phyloP scores from a whole-genome alignment of 2,888 invertebrate species.

The Reticulitermes lucifugus region DNA sequence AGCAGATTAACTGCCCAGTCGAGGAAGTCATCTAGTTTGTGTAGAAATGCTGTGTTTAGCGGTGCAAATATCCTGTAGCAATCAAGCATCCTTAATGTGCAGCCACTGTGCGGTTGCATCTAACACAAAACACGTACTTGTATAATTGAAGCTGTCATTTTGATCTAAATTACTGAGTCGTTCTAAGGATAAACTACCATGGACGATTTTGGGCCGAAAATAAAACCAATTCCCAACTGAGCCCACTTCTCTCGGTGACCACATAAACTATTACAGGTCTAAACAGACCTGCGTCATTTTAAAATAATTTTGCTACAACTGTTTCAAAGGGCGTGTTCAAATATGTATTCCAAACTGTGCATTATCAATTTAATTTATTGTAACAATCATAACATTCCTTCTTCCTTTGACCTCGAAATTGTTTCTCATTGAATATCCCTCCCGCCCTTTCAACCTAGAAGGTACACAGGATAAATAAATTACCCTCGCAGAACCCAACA shows the following conservation, averaged over 20 bases:
- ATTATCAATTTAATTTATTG: neutral
- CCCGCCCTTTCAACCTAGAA: conserved; percentile 16
- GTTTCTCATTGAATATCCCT: neutral
- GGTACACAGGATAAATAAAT: conserved; percentile 39
- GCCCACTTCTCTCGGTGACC: no score
- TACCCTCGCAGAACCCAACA: neutral
- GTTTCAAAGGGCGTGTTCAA: neutral
- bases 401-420: neutral
- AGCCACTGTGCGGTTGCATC: conserved; percentile 9
- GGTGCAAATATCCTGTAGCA: conserved; percentile 29
- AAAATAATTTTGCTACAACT: neutral
- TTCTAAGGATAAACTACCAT: neutral
- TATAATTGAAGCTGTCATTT: neutral
- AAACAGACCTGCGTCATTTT: no score
- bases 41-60: conserved; percentile 24
- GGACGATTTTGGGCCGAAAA: neutral
- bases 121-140: neutral
- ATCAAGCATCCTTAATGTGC: conserved; percentile 27
- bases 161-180: neutral
- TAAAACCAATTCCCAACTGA: no score
- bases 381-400: conserved; percentile 1
- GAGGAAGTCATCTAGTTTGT: conserved; percentile 6
- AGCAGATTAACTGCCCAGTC: neutral
- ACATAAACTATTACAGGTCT: no score
- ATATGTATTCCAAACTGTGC: neutral